phyloP scores from a whole-genome alignment of 2,113 vertebrate genomes.

The Oreochromis niloticus region DNA sequence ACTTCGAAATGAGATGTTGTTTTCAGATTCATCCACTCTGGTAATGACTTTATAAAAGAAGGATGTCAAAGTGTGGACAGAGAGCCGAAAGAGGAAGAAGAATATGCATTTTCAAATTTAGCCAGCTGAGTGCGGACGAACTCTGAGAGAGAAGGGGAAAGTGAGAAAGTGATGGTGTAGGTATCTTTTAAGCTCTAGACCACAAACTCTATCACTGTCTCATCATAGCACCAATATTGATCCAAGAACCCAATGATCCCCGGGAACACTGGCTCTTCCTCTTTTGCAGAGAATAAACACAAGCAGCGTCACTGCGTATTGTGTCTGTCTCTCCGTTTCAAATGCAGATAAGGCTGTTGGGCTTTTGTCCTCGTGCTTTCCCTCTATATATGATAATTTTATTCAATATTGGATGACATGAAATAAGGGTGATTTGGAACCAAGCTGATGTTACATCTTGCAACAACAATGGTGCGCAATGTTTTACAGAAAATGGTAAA shows the following conservation, averaged over 20 bases:
- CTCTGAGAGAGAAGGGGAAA: background rate
- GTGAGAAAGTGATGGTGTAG: slow-evolving; percentile 19
- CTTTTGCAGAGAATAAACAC: slow-evolving; percentile 27
- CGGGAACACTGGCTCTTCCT: slow-evolving; percentile 37
- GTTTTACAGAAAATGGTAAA: background rate
- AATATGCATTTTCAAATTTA: background rate
- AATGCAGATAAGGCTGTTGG: slow-evolving; percentile 7
- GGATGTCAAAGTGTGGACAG: background rate
- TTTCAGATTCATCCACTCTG: background rate
- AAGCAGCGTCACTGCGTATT: background rate
- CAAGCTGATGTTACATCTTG: background rate
- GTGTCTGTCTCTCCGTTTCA: background rate
- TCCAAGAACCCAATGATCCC: slow-evolving; percentile 48
- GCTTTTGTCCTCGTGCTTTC: background rate
- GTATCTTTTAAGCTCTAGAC: slow-evolving; percentile 50
- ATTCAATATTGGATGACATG: background rate
- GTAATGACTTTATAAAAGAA: background rate
- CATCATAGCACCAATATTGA: slow-evolving; percentile 60
- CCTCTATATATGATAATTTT: background rate
- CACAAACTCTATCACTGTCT: slow-evolving; percentile 64
- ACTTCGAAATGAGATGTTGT: background rate
- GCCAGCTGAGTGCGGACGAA: background rate
- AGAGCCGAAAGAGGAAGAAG: background rate
- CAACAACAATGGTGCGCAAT: background rate
- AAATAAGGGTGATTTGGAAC: background rate